These are phyloP conservation scores for Pteromalus puparum DNA, from an alignment of 1,140 invertebrate species.

Conservation along the genomic window DNA sequence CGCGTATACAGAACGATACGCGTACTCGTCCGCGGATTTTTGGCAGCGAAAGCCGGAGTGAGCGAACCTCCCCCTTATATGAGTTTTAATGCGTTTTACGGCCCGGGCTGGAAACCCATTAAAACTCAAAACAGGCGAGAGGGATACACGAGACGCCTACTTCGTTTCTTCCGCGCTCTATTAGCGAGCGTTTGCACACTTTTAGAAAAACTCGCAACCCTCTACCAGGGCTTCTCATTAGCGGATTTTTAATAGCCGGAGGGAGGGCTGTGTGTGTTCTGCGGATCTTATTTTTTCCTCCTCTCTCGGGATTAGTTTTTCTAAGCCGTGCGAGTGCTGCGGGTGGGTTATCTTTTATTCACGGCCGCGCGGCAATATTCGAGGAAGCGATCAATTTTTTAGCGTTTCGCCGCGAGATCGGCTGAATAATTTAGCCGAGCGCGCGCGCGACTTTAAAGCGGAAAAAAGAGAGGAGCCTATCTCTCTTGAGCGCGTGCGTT, in stretches of 20 bases:
- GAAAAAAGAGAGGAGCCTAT: background rate
- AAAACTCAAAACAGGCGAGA: slow-evolving; percentile 54
- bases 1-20: slow-evolving; percentile 28
- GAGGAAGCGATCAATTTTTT: background rate
- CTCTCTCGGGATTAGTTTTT: background rate
- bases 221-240: slow-evolving; percentile 42
- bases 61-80: slow-evolving; percentile 60
- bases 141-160: slow-evolving; percentile 1
- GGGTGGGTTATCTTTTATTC: background rate
- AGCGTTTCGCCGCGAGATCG: background rate
- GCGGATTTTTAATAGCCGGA: slow-evolving; percentile 31
- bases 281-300: background rate
- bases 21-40: slow-evolving; percentile 65
- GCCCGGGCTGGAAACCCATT: slow-evolving; percentile 69
- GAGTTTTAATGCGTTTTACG: slow-evolving; percentile 73
- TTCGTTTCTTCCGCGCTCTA: slow-evolving; percentile 45
- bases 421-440: background rate
- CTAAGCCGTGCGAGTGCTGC: background rate
- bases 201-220: slow-evolving; percentile 36
- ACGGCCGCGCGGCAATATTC: background rate
- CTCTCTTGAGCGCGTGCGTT: background rate
- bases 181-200: slow-evolving; percentile 49
- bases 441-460: background rate
- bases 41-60: slow-evolving; percentile 49
- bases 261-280: background rate